A percentile compares a stretch with the other conserved stretches of the same genome.
Conservation (phyloP, 2,113 vertebrate genomes). For the Thinocorus orbignyianus region DNA sequence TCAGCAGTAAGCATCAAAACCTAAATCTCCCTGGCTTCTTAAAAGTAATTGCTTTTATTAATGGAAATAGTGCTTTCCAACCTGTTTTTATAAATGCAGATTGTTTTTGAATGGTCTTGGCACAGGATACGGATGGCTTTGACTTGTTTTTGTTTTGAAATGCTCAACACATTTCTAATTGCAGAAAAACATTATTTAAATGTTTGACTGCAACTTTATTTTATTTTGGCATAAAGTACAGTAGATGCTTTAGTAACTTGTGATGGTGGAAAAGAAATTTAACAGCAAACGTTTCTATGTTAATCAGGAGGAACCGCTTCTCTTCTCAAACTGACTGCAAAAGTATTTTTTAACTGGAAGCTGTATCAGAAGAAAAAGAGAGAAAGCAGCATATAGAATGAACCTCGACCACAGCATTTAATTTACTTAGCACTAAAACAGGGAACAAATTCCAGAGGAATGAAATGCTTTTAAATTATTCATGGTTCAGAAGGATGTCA, state of each 20-base stretch:
- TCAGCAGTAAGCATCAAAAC: neutral
- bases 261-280: neutral
- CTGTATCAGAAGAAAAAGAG: neutral
- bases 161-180: neutral
- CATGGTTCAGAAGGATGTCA: neutral
- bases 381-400: neutral
- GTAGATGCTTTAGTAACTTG: neutral
- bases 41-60: conserved; percentile 15
- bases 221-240: neutral
- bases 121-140: neutral
- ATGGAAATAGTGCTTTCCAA: neutral
- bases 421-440: neutral
- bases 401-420: neutral
- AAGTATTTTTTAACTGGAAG: neutral
- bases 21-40: neutral
- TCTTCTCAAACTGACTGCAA: neutral
- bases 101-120: neutral
- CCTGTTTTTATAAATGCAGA: neutral
- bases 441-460: neutral
- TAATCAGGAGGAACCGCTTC: neutral
- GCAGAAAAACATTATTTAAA: neutral
- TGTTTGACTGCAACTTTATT: neutral
- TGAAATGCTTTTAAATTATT: neutral
- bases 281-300: neutral
- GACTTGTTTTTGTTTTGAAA: conserved; percentile 3